These are phyloP conservation scores for Brachylomia viminalis DNA, from an alignment of 2,888 invertebrate species.

Conservation along the genomic window DNA sequence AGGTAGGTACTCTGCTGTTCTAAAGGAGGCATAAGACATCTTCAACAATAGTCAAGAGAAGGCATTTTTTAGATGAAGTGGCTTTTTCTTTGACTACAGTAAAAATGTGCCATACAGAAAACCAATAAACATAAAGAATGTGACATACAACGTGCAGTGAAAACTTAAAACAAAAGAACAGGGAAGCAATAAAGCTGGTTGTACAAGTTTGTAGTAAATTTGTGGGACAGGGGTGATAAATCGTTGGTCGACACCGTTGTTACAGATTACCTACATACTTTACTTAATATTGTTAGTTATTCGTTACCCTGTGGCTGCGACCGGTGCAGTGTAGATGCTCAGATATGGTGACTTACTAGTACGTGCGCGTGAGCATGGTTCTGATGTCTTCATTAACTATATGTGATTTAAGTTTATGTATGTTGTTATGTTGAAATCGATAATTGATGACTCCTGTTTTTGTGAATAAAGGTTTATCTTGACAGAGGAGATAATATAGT, in stretches of 20 bases:
- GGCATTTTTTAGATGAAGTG: background rate
- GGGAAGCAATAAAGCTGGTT: conserved; percentile 36
- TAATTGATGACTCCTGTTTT: conserved; percentile 30
- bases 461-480: background rate
- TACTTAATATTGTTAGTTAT: conserved; percentile 33
- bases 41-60: background rate
- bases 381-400: conserved; percentile 61
- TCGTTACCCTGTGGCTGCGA: conserved; percentile 14
- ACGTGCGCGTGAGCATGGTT: conserved; percentile 37
- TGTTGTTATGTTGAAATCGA: conserved; percentile 14
- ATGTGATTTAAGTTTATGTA: conserved; percentile 31
- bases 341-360: conserved; percentile 65
- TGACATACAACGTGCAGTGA: conserved; percentile 28
- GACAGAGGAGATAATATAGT: background rate
- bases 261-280: conserved; percentile 39
- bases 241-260: conserved; percentile 37
- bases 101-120: background rate
- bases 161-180: conserved; percentile 43
- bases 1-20: background rate
- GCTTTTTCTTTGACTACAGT: background rate
- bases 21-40: conserved; percentile 1
- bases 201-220: conserved; percentile 52
- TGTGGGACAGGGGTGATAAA: conserved; percentile 44
- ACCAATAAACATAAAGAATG: conserved; percentile 20
- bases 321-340: conserved; percentile 66